phyloP scores from a whole-genome alignment of 2,797 vertebrate species.

The Smutsia temminckii region DNA sequence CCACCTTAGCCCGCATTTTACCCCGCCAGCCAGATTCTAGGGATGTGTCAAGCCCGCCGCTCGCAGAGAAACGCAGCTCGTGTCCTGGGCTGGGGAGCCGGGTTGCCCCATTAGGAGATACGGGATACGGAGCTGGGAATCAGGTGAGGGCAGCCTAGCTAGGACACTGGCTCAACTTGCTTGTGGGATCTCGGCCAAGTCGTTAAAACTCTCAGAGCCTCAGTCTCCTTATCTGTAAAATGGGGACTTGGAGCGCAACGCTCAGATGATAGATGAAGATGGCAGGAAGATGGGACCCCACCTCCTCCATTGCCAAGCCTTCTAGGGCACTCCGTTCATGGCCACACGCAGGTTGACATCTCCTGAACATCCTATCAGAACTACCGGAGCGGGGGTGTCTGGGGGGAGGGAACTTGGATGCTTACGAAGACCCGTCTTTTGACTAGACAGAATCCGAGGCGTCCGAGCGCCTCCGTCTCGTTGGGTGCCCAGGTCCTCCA shows the following conservation, averaged over 20 bases:
- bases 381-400: background rate
- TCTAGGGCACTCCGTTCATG: background rate
- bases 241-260: background rate
- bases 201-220: background rate
- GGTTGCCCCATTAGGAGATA: background rate
- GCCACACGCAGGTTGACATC: background rate
- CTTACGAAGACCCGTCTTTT: background rate
- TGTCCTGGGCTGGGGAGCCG: fast-evolving
- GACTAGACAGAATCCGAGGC: background rate
- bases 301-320: background rate
- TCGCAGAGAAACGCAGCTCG: background rate
- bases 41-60: background rate
- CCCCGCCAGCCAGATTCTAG: background rate
- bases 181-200: background rate
- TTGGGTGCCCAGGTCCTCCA: background rate
- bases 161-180: background rate
- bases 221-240: background rate
- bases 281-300: background rate
- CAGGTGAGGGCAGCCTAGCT: background rate
- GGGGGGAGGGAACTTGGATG: background rate
- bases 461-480: background rate
- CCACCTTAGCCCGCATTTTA: background rate
- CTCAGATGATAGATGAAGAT: background rate
- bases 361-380: background rate
- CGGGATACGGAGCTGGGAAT: background rate